A percentile compares a stretch with the other conserved stretches of the same genome.
Conservation (phyloP, 2,797 vertebrate species). For the Sebastes dallii region DNA sequence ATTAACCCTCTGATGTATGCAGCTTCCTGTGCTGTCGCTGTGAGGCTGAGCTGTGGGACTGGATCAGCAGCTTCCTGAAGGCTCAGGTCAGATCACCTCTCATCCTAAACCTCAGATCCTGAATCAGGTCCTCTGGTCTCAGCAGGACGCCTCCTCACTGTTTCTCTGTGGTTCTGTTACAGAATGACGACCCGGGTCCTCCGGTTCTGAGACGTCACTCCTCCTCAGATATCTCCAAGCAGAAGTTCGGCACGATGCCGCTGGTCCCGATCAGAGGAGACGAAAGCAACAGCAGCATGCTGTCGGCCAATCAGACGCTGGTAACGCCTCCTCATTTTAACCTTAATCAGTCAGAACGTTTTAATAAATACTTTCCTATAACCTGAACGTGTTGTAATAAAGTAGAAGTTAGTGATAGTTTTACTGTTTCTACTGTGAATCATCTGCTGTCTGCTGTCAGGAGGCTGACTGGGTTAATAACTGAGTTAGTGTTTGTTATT, state of each 20-base stretch:
- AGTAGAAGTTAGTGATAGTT: too few species aligned
- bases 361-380: too few species aligned
- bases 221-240: conserved; percentile 91
- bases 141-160: not conserved
- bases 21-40: conserved; percentile 89
- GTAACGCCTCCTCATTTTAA: conserved; percentile 36
- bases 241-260: conserved; percentile 98
- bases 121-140: not conserved
- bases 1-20: not conserved
- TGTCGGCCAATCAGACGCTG: conserved; percentile 96
- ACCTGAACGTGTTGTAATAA: not conserved
- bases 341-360: too few species aligned
- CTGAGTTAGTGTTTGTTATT: too few species aligned
- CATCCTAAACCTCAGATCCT: not conserved
- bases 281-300: conserved; percentile 90
- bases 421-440: too few species aligned
- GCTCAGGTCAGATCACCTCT: conserved; percentile 80
- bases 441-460: too few species aligned
- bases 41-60: conserved; percentile 94
- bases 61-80: conserved; percentile 93
- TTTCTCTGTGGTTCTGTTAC: not conserved
- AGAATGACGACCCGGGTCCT: conserved; percentile 85
- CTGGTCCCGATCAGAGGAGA: conserved; percentile 93
- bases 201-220: conserved; percentile 90
- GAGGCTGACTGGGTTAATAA: too few species aligned